These are phyloP conservation scores for Podarcis raffonei DNA, from an alignment of 2,113 vertebrate genomes.

Conservation along the genomic window DNA sequence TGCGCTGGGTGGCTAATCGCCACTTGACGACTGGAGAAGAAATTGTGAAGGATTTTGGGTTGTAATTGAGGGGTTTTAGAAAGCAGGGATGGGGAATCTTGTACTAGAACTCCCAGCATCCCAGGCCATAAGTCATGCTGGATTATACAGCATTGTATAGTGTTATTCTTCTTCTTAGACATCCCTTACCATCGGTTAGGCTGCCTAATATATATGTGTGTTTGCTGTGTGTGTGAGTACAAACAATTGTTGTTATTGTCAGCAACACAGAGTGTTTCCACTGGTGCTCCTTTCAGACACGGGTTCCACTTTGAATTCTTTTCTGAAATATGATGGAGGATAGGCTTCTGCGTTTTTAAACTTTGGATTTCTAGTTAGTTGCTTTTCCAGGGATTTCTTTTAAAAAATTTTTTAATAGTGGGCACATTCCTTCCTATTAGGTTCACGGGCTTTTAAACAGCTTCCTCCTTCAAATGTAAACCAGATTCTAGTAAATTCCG, in stretches of 20 bases:
- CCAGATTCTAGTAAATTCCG: constrained; percentile 18
- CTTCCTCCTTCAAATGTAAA: constrained; percentile 19
- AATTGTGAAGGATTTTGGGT: accelerated
- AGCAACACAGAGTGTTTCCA: too few relatives aligned
- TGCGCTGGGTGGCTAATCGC: accelerated
- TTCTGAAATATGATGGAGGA: background rate
- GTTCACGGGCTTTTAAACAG: constrained; percentile 21
- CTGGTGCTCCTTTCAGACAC: background rate
- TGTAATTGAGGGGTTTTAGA: background rate
- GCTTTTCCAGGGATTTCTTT: background rate
- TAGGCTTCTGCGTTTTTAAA: background rate
- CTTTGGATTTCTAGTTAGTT: background rate
- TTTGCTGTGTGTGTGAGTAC: too few relatives aligned
- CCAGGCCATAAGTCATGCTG: too few relatives aligned
- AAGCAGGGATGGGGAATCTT: background rate
- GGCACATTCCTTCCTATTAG: constrained; percentile 17
- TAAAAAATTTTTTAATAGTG: accelerated
- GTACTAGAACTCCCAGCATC: too few relatives aligned
- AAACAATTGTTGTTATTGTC: too few relatives aligned
- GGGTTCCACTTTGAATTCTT: background rate
- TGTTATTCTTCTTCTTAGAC: too few relatives aligned
- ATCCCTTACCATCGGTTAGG: too few relatives aligned
- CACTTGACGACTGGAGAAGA: background rate
- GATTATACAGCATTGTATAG: too few relatives aligned
- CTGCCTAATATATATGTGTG: too few relatives aligned